phyloP scores from a whole-genome alignment of 2,888 invertebrate species.

The Stenurella melanura region DNA sequence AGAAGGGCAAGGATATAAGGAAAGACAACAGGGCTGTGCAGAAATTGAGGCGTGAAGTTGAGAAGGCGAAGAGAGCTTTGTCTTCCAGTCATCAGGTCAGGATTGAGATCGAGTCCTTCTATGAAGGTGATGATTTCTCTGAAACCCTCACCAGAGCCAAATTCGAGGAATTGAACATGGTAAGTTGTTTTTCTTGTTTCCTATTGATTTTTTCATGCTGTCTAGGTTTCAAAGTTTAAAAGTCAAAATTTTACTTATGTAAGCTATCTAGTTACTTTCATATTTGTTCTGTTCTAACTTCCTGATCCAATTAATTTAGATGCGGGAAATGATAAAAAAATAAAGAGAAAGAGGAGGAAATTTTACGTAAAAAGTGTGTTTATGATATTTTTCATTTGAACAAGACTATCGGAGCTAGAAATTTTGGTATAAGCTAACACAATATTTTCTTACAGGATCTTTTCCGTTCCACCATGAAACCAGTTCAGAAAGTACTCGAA shows the following conservation, averaged over 20 bases:
- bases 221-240: no score
- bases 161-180: constrained; percentile 98
- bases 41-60: constrained; percentile 96
- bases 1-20: constrained; percentile 97
- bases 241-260: no score
- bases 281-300: no score
- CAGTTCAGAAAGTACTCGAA: constrained; percentile 96
- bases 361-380: no score
- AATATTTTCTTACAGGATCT: constrained; percentile 74
- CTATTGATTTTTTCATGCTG: no score
- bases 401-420: no score
- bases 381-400: no score
- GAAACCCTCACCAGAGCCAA: constrained; percentile 98
- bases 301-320: no score
- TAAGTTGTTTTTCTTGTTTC: constrained; percentile 62
- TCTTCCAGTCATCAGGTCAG: constrained; percentile 96
- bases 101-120: constrained; percentile 99
- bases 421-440: no score
- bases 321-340: no score
- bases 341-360: no score
- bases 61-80: constrained; percentile 97
- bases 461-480: constrained; percentile 94
- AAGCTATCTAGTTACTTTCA: no score
- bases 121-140: constrained; percentile 98
- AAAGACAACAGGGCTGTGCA: constrained; percentile 93